phyloP scores from a whole-genome alignment of 2,113 vertebrate species.

The Ariopsis seemanni region DNA sequence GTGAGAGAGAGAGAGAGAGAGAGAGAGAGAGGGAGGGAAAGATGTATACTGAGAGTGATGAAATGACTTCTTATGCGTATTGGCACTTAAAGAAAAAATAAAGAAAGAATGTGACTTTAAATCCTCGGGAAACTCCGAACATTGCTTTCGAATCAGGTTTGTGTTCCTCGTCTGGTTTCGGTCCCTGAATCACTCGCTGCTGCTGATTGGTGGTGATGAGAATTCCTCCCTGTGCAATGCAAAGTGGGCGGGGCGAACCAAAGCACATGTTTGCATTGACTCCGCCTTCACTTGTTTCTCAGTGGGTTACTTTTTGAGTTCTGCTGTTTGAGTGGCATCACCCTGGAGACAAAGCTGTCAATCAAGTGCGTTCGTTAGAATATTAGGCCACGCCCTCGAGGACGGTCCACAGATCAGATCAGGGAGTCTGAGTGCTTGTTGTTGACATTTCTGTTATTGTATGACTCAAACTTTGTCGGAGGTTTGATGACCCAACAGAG shows the following conservation, averaged over 20 bases:
- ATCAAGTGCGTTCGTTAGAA: not conserved
- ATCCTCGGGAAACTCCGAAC: not conserved
- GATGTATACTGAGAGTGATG: not conserved
- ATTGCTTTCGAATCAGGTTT: not conserved
- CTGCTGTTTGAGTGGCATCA: not conserved
- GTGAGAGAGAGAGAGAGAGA: not conserved
- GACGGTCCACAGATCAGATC: not conserved
- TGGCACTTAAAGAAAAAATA: not conserved
- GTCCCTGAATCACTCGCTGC: not conserved
- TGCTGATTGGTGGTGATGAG: not conserved
- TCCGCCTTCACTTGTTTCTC: not conserved
- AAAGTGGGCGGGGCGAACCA: not conserved
- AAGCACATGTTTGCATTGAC: not conserved
- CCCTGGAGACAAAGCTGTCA: not conserved
- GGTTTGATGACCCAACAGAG: too few relatives aligned
- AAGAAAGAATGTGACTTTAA: not conserved
- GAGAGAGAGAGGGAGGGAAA: too few relatives aligned
- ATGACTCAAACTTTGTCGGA: too few relatives aligned
- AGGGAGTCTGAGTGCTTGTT: not conserved
- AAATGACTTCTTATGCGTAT: constrained; percentile 7
- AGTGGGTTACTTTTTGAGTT: not conserved
- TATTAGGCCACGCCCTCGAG: not conserved
- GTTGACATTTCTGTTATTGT: not conserved
- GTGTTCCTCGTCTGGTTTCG: not conserved
- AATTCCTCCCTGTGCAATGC: not conserved